A percentile compares a stretch with the other conserved stretches of the same genome.
Evolutionary conservation across 2,888 invertebrate genomes (phyloP).

Genomic region (Scaptomyza flava): DNA sequence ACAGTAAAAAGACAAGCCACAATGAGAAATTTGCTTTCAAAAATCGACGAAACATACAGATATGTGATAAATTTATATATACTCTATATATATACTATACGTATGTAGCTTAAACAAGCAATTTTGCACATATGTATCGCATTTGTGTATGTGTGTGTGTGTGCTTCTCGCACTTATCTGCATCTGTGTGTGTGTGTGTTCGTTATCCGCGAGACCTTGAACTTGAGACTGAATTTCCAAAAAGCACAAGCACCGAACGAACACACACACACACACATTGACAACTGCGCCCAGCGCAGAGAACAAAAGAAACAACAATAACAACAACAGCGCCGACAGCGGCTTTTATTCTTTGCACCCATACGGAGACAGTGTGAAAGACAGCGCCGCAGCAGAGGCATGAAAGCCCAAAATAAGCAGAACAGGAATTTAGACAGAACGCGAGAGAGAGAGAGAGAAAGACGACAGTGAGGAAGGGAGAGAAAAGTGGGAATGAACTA

Average conservation of each 20-base stretch:
- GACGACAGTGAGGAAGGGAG: slow-evolving; percentile 11
- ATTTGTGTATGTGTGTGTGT: slow-evolving; percentile 50
- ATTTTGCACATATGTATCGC: slow-evolving; percentile 30
- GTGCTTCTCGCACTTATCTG: slow-evolving; percentile 58
- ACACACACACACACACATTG: slow-evolving; percentile 33
- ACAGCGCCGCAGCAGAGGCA: slow-evolving; percentile 49
- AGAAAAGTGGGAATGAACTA: slow-evolving; percentile 61
- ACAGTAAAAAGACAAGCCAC: slow-evolving; percentile 50
- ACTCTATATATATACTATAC: neutral
- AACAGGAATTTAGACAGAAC: slow-evolving; percentile 69
- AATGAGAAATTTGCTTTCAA: slow-evolving; percentile 46
- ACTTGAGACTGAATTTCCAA: slow-evolving; percentile 85
- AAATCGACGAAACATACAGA: slow-evolving; percentile 13
- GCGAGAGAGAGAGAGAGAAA: neutral
- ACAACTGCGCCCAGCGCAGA: slow-evolving; percentile 48
- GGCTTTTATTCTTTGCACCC: slow-evolving; percentile 65
- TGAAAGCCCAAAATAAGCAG: slow-evolving; percentile 73
- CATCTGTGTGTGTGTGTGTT: slow-evolving; percentile 67
- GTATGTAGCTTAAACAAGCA: slow-evolving; percentile 40
- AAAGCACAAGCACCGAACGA: slow-evolving; percentile 70
- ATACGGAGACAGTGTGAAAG: slow-evolving; percentile 54
- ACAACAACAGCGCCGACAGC: slow-evolving; percentile 40
- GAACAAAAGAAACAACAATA: slow-evolving; percentile 53
- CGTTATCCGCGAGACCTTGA: slow-evolving; percentile 85
- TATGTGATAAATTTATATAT: neutral